These are phyloP conservation scores for Chelmon rostratus DNA, from an alignment of 2,797 vertebrate genomes.

Conservation along the genomic window DNA sequence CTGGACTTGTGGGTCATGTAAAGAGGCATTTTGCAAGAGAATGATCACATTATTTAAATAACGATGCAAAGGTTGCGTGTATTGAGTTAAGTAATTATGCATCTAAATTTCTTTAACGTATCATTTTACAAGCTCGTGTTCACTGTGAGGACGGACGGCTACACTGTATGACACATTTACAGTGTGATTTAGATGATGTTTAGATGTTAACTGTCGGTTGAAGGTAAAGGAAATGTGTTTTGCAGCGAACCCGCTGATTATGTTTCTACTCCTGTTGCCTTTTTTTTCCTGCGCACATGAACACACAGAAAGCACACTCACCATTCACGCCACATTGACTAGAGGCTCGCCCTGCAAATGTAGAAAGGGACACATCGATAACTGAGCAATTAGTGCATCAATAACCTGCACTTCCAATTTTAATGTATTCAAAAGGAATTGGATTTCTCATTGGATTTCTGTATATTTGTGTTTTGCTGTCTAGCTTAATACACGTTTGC, in stretches of 20 bases:
- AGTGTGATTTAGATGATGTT: neutral
- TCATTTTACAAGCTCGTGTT: neutral
- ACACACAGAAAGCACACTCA: conserved; percentile 43
- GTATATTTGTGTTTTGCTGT: conserved; percentile 78
- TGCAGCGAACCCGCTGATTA: conserved; percentile 53
- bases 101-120: conserved; percentile 4
- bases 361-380: conserved; percentile 84
- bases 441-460: conserved; percentile 82
- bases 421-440: conserved; percentile 82
- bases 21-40: neutral
- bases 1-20: neutral
- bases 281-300: conserved; percentile 32
- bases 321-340: conserved; percentile 74
- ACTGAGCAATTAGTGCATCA: conserved; percentile 84
- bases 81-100: neutral
- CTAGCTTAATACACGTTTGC: conserved; percentile 72
- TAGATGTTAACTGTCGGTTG: conserved; percentile 12
- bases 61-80: neutral
- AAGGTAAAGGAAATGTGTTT: conserved; percentile 34
- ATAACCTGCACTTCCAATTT: conserved; percentile 84
- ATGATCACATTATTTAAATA: neutral
- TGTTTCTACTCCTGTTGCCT: conserved; percentile 56
- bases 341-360: conserved; percentile 77
- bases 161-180: neutral
- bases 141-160: neutral